Conservation (phyloP, 1,140 invertebrate species). For the Calycopis cecrops region DNA sequence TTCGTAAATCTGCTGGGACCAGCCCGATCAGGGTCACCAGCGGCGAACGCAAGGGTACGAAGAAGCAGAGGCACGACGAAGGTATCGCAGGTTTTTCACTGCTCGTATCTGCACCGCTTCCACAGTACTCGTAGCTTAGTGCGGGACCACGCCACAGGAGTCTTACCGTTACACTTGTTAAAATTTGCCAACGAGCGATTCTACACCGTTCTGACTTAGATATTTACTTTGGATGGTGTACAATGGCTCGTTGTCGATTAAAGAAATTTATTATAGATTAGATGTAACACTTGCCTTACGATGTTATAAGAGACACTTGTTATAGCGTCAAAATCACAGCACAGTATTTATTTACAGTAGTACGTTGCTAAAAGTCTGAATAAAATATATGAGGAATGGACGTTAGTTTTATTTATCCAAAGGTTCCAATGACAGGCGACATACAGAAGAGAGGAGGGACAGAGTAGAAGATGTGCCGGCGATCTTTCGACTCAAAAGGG, state of each 20-base stretch:
- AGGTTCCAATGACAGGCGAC: conserved; percentile 39
- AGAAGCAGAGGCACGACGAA: conserved; percentile 30
- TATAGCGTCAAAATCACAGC: conserved; percentile 29
- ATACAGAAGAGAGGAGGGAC: conserved; percentile 12
- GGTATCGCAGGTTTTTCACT: conserved; percentile 48
- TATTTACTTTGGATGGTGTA: too few relatives aligned
- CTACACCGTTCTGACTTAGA: too few relatives aligned
- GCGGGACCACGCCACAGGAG: too few relatives aligned
- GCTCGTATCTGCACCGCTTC: conserved; percentile 47
- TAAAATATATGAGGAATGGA: conserved; percentile 37
- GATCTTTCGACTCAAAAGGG: conserved; percentile 26
- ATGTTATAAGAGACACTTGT: conserved; percentile 7
- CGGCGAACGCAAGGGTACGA: conserved; percentile 21
- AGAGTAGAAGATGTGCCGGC: conserved; percentile 11
- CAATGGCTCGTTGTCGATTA: too few relatives aligned
- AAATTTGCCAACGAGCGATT: too few relatives aligned
- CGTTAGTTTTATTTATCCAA: conserved; percentile 53
- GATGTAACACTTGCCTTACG: too few relatives aligned
- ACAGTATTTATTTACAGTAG: conserved; percentile 36
- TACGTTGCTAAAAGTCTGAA: conserved; percentile 28
- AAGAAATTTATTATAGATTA: background rate
- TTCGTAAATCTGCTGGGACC: conserved; percentile 43
- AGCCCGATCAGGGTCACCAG: conserved; percentile 38
- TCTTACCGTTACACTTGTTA: too few relatives aligned
- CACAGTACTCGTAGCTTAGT: conserved; percentile 42